Evolutionary conservation across 2,888 invertebrate species (phyloP), one percentile per base, ranked within the genome.

Genomic region (Spisula subtruncata): DNA sequence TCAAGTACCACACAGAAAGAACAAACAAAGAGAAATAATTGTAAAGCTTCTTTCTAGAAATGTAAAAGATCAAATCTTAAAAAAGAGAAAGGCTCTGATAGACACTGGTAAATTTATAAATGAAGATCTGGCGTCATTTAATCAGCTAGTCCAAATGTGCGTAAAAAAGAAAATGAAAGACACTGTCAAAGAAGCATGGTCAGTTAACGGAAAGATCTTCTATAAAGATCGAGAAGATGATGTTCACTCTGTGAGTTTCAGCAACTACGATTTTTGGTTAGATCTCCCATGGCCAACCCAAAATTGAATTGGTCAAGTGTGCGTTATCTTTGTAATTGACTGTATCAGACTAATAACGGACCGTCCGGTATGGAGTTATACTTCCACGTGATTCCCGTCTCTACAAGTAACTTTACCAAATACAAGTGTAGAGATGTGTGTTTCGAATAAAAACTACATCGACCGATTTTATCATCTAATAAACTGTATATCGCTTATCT

Each of bases 251-350:
- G 41, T 79, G 29, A 16, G 0, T 6, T 32, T 14, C 5, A 32
- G 6, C 12, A 35, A 79, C 8, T 41, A 79, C 35, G 35, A 79
- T 10, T 29, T 29, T 16, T 79, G 79, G 79, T 35, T 79, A 2
- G 79, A 32, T 29, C 79, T 79, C 6, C 79, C 79, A 32, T 79
- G 79, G 79, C 79, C 79, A 79, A 6, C 75, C 18, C 6, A 56
- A 56, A 4, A 56, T 4, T 56, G 12, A 56, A 12, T 16, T 12
- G 1, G 51, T 51, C 12, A 12, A 16, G 51, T 16, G 48, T 48
- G 51, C 51, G 51, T 12, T 51, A 51, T 51, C 51, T 51, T 51
- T 51, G 5, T 51, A 10, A 14, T 1, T 51, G 14, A 51, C 14
- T 16, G 14, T 51, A 51, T 14, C 41, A 41, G 4, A 41, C 2